Evolutionary conservation across 2,888 invertebrate genomes (phyloP).

Genomic region (Copidosoma aretas): DNA sequence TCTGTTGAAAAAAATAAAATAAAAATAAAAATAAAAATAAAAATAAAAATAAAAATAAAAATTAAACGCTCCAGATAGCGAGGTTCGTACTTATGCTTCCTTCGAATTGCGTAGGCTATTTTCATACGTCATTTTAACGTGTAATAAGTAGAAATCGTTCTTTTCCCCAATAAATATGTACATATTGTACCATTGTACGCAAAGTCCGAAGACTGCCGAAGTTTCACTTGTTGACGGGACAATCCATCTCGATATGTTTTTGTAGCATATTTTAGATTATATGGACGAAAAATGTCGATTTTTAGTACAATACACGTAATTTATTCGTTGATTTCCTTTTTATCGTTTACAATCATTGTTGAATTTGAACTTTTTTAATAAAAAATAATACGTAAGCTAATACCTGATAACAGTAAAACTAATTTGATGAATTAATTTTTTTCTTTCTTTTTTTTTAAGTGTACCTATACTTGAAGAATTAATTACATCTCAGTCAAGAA

Average conservation of each 20-base stretch:
- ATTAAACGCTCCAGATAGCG: background rate
- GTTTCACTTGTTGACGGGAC: conserved; percentile 15
- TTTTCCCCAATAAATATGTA: conserved; percentile 21
- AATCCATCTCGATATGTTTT: conserved; percentile 18
- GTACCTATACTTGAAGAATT: too few relatives aligned
- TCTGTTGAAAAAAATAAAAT: too few relatives aligned
- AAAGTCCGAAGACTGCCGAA: conserved; percentile 34
- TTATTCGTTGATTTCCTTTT: too few relatives aligned
- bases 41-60: conserved; percentile 17
- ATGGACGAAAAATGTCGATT: too few relatives aligned
- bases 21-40: background rate
- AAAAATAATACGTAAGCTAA: too few relatives aligned
- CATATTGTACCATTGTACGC: background rate
- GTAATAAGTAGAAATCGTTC: conserved; percentile 30
- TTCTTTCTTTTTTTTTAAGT: background rate
- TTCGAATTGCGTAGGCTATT: conserved; percentile 45
- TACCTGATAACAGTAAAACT: too few relatives aligned
- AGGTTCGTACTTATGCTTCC: conserved; percentile 50
- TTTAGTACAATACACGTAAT: too few relatives aligned
- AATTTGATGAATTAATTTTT: too few relatives aligned
- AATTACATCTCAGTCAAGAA: too few relatives aligned
- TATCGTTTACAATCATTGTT: too few relatives aligned
- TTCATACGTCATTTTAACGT: conserved; percentile 44
- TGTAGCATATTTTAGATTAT: background rate
- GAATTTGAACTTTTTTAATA: background rate